Base-by-base conservation (phyloP, 1,140 invertebrate genomes). In the Fopius arisanus region DNA sequence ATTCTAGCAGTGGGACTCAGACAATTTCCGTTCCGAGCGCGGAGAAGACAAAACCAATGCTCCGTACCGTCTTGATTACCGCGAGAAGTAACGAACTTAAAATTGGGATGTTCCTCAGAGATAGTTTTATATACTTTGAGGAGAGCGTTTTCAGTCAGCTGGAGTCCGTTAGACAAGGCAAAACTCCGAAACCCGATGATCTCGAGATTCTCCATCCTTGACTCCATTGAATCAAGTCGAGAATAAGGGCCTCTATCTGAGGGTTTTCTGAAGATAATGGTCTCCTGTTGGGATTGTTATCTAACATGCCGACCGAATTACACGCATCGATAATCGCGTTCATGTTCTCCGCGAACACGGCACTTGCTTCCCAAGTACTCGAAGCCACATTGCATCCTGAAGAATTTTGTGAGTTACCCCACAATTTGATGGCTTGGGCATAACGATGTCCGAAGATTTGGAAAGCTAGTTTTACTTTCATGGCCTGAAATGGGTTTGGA, bases 391-490 rank as follows among this genome's bases (percentile, higher is more conserved):
- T 51, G 43, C 19, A 12, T 41, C 70, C 67, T 5, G 68, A 37
- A 9, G 71, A 43, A 23, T 1, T 37, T 10, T 37, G 1, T 12
- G 65, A 37, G 10, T 62, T 14, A 4, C 75, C 76, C 23, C 78
- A 73, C 23, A 68, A 73, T 63, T 16, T 40, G 7, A 78, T 77
- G 0, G 76, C 77, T 1, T 37, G 19, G 0, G 77, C 66, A 67
- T 43, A 74, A 21, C 66, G 21, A 28, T 43, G 29, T 29, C 77
- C 73, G 3, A 78, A 59, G 5, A 78, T 14, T 65, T 79, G 77
- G 54, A 79, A 77, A 0, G 74, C 69, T 41, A 67, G 40, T 48
- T 75, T 67, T 10, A 80, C 76, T 23, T 79, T 80, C 78, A 79
- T 81, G 0, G 66, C 51, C 54, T 80, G 70, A 28, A 78, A 80